Evolutionary conservation across 2,113 vertebrate genomes (phyloP).

Genomic region (rat (Rattus norvegicus)): GRCr8 NC_086026.1:105894001-105894500

Average conservation of each 20-base stretch:
- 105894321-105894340: not conserved
- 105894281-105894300: not conserved
- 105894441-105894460: not conserved
- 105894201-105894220: not conserved
- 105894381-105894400: not conserved
- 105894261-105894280: not conserved
- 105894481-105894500: not conserved
- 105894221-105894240: not conserved
- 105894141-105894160: not conserved
- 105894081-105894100: not conserved
- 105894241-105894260: not conserved
- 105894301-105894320: not conserved
- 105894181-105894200: not conserved
- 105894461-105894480: not conserved
- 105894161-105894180: not conserved
- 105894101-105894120: not conserved
- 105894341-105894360: not conserved
- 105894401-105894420: not conserved
- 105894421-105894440: not conserved
- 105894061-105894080: conserved; percentile 12
- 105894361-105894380: not conserved
- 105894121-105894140: not conserved
- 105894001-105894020: not conserved
- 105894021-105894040: not conserved
- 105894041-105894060: not conserved